Evolutionary conservation across 2,888 invertebrate genomes (phyloP).

Genomic region (Caenorhabditis sinica): DNA sequence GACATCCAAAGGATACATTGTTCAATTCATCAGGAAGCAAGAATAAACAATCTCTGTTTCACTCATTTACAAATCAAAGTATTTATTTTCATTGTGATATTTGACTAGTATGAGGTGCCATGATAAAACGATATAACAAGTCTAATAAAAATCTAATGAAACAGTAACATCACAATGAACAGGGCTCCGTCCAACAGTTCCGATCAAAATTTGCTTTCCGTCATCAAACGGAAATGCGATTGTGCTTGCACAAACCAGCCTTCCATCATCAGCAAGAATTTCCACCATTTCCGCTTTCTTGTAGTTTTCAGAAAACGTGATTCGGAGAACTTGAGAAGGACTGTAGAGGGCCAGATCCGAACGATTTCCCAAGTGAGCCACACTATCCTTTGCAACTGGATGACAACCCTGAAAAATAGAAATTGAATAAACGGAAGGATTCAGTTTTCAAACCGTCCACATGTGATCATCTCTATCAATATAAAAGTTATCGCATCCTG

Average conservation of each 20-base stretch:
- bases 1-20: conserved; percentile 82
- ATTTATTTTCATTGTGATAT: conserved; percentile 39
- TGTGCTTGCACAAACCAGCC: conserved; percentile 57
- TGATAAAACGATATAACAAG: not conserved
- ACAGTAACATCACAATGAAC: conserved; percentile 60
- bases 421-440: no score
- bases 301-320: conserved; percentile 64
- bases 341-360: conserved; percentile 33
- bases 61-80: not conserved
- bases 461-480: conserved; percentile 54
- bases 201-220: conserved; percentile 63
- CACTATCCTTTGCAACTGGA: conserved; percentile 60
- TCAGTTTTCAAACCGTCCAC: conserved; percentile 67
- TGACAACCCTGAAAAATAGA: conserved; percentile 64
- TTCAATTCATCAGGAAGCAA: conserved; percentile 72
- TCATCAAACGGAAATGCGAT: conserved; percentile 54
- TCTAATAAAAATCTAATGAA: conserved; percentile 33
- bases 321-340: conserved; percentile 68
- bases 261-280: conserved; percentile 67
- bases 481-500: conserved; percentile 69
- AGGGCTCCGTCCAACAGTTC: conserved; percentile 60
- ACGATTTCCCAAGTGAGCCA: conserved; percentile 50
- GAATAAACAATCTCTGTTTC: conserved; percentile 3
- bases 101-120: conserved; percentile 1
- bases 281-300: conserved; percentile 62